Percentiles rank a stretch among this genome's conserved stretches.
Evolutionary conservation across 2,797 vertebrate species (phyloP).

Genomic region (Alcedo quadribrachys): DNA sequence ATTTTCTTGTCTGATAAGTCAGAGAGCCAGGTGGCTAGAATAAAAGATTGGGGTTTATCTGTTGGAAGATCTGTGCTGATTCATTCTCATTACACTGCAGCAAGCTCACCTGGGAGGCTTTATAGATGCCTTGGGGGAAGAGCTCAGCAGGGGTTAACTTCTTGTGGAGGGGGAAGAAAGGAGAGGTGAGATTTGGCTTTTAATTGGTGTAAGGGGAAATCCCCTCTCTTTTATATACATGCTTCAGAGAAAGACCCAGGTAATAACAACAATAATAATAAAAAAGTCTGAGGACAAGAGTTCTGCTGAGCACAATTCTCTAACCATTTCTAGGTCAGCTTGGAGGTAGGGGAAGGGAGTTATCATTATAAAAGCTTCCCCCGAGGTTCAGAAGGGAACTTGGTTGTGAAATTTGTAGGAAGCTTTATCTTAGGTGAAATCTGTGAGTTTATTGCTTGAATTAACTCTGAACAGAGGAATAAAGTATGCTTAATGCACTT

Average conservation of each 20-base stretch:
- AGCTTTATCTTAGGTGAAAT: conserved; percentile 18
- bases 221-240: conserved; percentile 58
- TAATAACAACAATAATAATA: conserved; percentile 50
- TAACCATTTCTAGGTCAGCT: conserved; percentile 52
- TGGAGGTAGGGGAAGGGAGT: conserved; percentile 1
- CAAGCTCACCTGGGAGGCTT: conserved; percentile 80
- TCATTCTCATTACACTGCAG: conserved; percentile 76
- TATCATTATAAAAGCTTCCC: conserved; percentile 29
- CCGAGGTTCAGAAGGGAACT: background rate
- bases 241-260: conserved; percentile 44
- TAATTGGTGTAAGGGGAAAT: conserved; percentile 79
- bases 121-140: conserved; percentile 77
- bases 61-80: conserved; percentile 77
- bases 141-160: conserved; percentile 77
- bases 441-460: conserved; percentile 47
- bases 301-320: conserved; percentile 33
- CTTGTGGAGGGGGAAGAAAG: conserved; percentile 72
- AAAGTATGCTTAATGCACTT: conserved; percentile 38
- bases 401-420: background rate
- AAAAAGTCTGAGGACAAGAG: conserved; percentile 40
- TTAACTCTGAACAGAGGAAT: conserved; percentile 22
- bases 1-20: conserved; percentile 52
- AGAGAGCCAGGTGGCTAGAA: conserved; percentile 72
- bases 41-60: conserved; percentile 79
- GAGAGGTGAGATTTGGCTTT: conserved; percentile 70